Conservation (phyloP, 30 jellyfish, hydroid and myxozoan species). For the Pseudorhiza aurosa region DNA sequence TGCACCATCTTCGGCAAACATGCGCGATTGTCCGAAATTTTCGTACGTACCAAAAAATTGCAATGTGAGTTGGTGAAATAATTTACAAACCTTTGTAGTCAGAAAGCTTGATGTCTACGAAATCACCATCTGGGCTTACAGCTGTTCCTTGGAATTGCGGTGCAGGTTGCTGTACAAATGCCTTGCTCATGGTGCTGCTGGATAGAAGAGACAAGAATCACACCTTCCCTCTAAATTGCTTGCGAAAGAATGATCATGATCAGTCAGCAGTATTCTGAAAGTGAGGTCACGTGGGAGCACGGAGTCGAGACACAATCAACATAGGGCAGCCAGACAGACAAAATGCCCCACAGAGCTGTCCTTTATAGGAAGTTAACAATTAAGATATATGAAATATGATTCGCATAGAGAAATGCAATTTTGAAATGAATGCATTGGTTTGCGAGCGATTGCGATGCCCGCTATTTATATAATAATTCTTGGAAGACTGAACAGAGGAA, state of each 20-base stretch:
- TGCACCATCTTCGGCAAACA: too few species aligned
- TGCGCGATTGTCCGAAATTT: too few species aligned
- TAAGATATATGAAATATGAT: too few species aligned
- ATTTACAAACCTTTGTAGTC: conserved; percentile 90
- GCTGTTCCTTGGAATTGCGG: conserved; percentile 94
- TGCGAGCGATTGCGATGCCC: too few species aligned
- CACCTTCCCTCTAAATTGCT: not conserved
- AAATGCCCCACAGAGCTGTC: too few species aligned
- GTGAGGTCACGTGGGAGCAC: not conserved
- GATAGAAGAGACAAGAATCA: not conserved
- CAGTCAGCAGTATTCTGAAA: not conserved
- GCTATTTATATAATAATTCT: too few species aligned
- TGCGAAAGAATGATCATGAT: not conserved
- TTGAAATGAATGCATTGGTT: too few species aligned
- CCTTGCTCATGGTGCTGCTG: conserved; percentile 87
- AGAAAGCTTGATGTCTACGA: conserved; percentile 71
- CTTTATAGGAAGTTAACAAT: too few species aligned
- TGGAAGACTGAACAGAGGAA: too few species aligned
- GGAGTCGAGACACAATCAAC: not conserved
- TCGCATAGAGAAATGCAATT: too few species aligned
- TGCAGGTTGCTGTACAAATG: conserved; percentile 90
- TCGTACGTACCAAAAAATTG: too few species aligned
- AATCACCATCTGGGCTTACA: conserved; percentile 83
- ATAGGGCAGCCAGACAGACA: not conserved
- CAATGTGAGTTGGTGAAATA: too few species aligned